Conservation (phyloP, 1,140 invertebrate species). For the Drosophila ambigua region DNA sequence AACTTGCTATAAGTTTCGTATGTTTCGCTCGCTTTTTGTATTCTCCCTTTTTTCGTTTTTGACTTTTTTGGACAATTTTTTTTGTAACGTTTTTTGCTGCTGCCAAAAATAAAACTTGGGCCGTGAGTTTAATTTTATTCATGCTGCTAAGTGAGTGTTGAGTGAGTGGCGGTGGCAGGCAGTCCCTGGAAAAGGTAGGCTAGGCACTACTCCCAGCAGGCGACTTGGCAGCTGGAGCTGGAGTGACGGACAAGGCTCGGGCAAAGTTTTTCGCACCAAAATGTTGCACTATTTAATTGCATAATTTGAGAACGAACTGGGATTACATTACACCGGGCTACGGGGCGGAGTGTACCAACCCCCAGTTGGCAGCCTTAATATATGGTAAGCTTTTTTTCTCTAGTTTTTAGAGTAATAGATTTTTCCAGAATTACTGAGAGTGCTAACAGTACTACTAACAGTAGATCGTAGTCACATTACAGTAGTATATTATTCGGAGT, state of each 20-base stretch:
- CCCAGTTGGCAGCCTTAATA: too few species aligned
- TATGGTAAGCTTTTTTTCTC: too few species aligned
- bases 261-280: conserved; percentile 60
- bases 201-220: background rate
- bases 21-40: conserved; percentile 18
- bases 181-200: background rate
- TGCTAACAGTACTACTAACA: too few species aligned
- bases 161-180: conserved; percentile 32
- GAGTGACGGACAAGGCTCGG: conserved; percentile 22
- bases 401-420: too few species aligned
- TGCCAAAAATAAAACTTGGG: conserved; percentile 67
- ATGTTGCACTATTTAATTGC: conserved; percentile 76
- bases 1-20: conserved; percentile 72
- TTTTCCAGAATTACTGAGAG: too few species aligned
- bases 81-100: conserved; percentile 1
- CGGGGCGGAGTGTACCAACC: background rate
- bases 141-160: conserved; percentile 77
- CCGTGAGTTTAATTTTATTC: conserved; percentile 80
- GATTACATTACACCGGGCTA: conserved; percentile 56
- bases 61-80: conserved; percentile 5
- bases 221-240: background rate
- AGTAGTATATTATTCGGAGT: too few species aligned
- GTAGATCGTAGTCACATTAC: too few species aligned
- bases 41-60: conserved; percentile 1
- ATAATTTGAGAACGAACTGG: conserved; percentile 68